Percentiles rank a stretch among this genome's conserved stretches.
phyloP scores from a whole-genome alignment of 2,113 vertebrate species.

The Rhea americana region DNA sequence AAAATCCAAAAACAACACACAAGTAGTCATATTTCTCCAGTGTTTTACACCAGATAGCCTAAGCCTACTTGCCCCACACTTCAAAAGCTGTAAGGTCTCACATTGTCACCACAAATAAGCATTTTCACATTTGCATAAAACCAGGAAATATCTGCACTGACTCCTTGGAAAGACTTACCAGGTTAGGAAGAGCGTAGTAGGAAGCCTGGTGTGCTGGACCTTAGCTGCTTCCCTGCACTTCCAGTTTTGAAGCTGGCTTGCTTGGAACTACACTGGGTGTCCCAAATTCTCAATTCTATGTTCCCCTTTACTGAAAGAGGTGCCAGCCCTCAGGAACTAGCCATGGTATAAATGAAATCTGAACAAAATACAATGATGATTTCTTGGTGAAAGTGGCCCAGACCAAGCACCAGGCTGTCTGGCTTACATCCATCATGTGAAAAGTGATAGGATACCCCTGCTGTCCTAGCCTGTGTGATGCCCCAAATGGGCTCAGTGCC shows the following conservation, averaged over 20 bases:
- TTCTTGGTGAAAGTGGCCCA: background rate
- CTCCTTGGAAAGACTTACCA: background rate
- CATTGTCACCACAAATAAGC: background rate
- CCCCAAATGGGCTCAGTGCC: fast-evolving
- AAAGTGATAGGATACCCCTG: background rate
- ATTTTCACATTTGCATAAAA: background rate
- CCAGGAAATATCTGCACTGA: background rate
- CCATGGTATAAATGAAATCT: background rate
- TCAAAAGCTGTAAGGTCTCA: conserved; percentile 4
- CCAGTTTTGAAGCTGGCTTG: background rate
- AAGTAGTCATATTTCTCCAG: background rate
- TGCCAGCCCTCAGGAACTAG: background rate
- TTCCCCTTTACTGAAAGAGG: background rate
- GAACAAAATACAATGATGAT: background rate
- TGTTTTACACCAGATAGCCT: background rate
- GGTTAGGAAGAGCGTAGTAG: background rate
- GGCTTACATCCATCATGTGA: background rate
- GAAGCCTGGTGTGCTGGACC: background rate
- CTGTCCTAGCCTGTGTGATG: background rate
- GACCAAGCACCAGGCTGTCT: background rate
- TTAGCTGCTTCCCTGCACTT: background rate
- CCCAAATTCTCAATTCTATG: background rate
- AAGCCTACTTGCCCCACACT: background rate
- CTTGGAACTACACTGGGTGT: background rate
- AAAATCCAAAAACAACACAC: background rate